Base-by-base conservation (phyloP, 2,888 invertebrate species). In the Sphaeridia pumilis region DNA sequence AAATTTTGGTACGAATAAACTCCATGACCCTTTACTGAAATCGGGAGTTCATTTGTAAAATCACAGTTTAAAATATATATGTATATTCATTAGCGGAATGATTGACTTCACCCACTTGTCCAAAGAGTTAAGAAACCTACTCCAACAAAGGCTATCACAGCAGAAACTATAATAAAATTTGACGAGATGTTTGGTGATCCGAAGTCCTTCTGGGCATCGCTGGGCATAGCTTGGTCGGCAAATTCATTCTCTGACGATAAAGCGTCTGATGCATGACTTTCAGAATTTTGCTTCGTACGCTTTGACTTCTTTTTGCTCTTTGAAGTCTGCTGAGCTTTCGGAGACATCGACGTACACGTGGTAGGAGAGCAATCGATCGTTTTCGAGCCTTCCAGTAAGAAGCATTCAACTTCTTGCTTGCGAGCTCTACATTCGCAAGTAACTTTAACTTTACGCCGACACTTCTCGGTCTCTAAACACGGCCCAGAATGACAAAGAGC, bases 371-470 rank as follows among this genome's bases (percentile, higher is more conserved):
- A 64, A 10, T 62, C 62, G 5, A 64, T 27, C 14, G 51, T 49
- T 54, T 62, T 64, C 1, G 55, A 52, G 1, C 54, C 57, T 17
- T 49, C 54, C 10, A 61, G 54, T 4, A 59, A 45, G 36, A 60
- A 64, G 31, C 64, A 64, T 45, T 64, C 64, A 4, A 64, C 27
- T 64, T 88, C 83, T 65, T 79, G 78, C 69, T 83, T 87, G 5
- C 84, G 70, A 54, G 83, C 78, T 62, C 83, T 83, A 69, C 93
- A 93, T 28, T 75, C 72, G 65, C 93, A 93, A 53, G 77, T 74
- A 0, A 87, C 71, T 69, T 84, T 85, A 0, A 88, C 78, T 69
- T 86, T 88, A 67, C 85, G 85, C 52, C 77, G 79, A 68, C 93
- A 93, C 0, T 72, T 69, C 56, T 82, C 80, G 4, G 76, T 71